Evolutionary conservation across 2,888 invertebrate genomes (phyloP), one percentile per base, ranked within the genome.

Genomic region (Buathra laborator): DNA sequence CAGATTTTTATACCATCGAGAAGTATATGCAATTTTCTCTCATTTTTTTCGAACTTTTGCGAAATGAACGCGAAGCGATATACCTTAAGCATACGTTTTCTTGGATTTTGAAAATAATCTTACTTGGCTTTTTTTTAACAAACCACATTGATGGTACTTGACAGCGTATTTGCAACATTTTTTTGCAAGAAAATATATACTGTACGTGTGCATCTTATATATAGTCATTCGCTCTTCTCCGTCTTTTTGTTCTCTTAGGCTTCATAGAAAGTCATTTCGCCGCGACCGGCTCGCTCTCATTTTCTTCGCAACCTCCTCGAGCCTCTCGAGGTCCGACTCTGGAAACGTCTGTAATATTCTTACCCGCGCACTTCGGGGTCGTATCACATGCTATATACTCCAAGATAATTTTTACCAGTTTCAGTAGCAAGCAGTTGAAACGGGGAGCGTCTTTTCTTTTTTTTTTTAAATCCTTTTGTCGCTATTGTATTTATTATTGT

Each of bases 201-300:
- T n/a, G n/a, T 51, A 16, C 6, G 5, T 53, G 16, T 53, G 37
- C 37, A 56, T 44, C 43, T 56, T 56, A 24, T 3, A 56, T 7
- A 37, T 43, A 43, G 16, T 14, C 1, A n/a, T 4, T 43, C 6
- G 16, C 12, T 43, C 16, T 66, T 66, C 48, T 75, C 51, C 12
- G 48, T 43, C 9, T 66, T 66, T 32, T 75, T 75, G 12, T 64
- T 75, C 64, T 75, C 19, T 56, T 56, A 9, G 10, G 16, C 64
- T 66, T 64, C 48, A 51, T 75, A 64, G 75, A 75, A 75, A 75
- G 75, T 75, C 48, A 75, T 75, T 75, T 75, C 64, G 64, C 62
- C 75, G 32, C 29, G 29, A 44, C 10, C 46, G 48, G 64, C 16
- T 75, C 62, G 75, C 64, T 64, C 64, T 75, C 62, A 64, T 75